Conservation (phyloP, 2,113 vertebrate genomes). For the Mobula hypostoma region DNA sequence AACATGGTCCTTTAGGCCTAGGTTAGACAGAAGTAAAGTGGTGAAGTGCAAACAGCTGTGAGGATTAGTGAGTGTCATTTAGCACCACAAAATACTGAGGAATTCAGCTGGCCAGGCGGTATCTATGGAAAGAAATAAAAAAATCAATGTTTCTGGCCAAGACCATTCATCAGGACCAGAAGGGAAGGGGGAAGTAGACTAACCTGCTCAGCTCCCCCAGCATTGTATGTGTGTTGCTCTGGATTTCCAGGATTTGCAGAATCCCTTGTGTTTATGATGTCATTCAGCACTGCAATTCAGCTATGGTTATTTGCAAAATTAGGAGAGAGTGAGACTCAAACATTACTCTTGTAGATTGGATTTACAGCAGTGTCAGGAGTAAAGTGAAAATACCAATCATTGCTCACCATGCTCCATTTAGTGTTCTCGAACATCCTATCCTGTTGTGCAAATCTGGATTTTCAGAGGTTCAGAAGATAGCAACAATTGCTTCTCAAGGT, state of each 20-base stretch:
- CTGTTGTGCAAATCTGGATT: neutral
- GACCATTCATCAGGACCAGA: too few species aligned
- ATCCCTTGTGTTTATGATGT: neutral
- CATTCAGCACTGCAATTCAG: neutral
- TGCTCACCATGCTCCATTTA: neutral
- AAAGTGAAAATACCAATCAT: neutral
- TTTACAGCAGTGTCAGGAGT: neutral
- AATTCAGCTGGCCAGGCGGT: too few species aligned
- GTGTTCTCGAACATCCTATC: neutral
- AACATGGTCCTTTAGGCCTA: neutral
- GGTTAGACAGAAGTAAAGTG: neutral
- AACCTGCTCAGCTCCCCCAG: too few species aligned
- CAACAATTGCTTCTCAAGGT: neutral
- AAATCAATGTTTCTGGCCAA: too few species aligned
- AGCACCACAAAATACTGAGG: too few species aligned
- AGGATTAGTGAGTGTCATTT: neutral
- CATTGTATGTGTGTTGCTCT: too few species aligned
- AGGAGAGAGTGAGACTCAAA: neutral
- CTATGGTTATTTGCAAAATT: neutral
- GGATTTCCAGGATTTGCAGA: too few species aligned
- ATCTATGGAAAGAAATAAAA: too few species aligned
- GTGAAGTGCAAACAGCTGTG: neutral
- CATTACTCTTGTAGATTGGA: neutral
- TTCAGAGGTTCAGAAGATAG: neutral
- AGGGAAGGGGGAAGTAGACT: too few species aligned